Evolutionary conservation across 1,140 invertebrate species (phyloP), one percentile per base, ranked within the genome.

Genomic region (Triops longicaudatus): DNA sequence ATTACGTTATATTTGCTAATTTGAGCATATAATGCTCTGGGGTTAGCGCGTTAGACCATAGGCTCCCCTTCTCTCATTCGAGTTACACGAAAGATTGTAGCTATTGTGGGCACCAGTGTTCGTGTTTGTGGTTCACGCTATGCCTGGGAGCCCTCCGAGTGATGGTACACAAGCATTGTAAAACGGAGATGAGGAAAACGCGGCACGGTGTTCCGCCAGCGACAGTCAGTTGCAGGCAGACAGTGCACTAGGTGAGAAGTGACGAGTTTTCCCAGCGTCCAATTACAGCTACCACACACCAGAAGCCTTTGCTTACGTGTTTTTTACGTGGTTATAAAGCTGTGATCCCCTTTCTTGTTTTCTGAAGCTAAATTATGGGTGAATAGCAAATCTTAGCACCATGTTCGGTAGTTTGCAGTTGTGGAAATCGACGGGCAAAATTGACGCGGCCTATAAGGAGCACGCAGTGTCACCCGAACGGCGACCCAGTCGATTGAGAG

Each of bases 401-500:
- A 63, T 63, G 50, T 63, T 63, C 22, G 50, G 50, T 22, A 73
- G 76, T 12, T 73, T 77, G 72, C 72, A 73, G 42, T 73, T 73
- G 28, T 77, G 72, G 76, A 77, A 77, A 77, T 77, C 76, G 1
- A 77, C 76, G 27, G 37, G 76, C n/a, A 71, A 73, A 26, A 72
- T 77, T 27, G 76, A 77, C 44, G 42, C 63, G 31, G 31, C 50
- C 50, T 14, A 63, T 63, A 63, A 63, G 50, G 74, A 77, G n/a
- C 27, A 17, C 17, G 76, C 76, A 26, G 42, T 37, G 50, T 73
- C 5, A 14, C 17, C 41, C 22, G 76, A 42, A 72, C 26, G 42
- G 7, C 44, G 41, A 43, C 26, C 26, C 74, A 42, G 41, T 75
- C 27, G 22, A 10, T n/a, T 43, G 74, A 63, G 74, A 63, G 50